These are phyloP conservation scores for Apoda limacodes DNA, from an alignment of 2,888 invertebrate species.

Conservation along the genomic window DNA sequence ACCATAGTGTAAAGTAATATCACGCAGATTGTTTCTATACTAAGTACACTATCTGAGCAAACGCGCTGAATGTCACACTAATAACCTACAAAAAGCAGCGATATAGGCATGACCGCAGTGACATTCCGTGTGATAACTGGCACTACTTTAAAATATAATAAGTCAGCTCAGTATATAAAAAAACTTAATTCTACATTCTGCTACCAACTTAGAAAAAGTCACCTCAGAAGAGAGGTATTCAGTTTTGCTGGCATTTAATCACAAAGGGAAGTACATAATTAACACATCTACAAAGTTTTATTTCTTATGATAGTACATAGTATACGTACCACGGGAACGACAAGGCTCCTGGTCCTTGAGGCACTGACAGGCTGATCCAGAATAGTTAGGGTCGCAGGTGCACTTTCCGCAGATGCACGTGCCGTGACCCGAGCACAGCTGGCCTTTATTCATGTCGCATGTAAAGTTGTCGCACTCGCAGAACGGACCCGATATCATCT, in stretches of 20 bases:
- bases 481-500: conserved; percentile 80
- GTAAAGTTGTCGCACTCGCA: conserved; percentile 98
- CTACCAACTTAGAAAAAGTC: too few relatives aligned
- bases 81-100: too few relatives aligned
- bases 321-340: conserved; percentile 67
- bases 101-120: too few relatives aligned
- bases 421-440: conserved; percentile 89
- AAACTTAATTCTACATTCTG: not conserved
- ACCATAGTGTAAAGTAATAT: too few relatives aligned
- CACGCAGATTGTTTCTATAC: too few relatives aligned
- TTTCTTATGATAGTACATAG: too few relatives aligned
- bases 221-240: not conserved
- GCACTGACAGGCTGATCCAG: conserved; percentile 88
- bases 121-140: too few relatives aligned
- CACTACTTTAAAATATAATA: too few relatives aligned
- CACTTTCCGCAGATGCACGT: conserved; percentile 91
- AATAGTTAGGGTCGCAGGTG: conserved; percentile 83
- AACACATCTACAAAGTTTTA: conserved; percentile 71
- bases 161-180: too few relatives aligned
- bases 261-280: conserved; percentile 55
- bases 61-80: too few relatives aligned
- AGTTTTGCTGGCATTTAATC: too few relatives aligned
- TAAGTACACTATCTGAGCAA: too few relatives aligned
- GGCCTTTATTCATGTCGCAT: conserved; percentile 87
- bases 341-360: conserved; percentile 81